Evolutionary conservation across 2,113 vertebrate species (phyloP), one percentile per base, ranked within the genome.

Genomic region (Pimephales promelas): DNA sequence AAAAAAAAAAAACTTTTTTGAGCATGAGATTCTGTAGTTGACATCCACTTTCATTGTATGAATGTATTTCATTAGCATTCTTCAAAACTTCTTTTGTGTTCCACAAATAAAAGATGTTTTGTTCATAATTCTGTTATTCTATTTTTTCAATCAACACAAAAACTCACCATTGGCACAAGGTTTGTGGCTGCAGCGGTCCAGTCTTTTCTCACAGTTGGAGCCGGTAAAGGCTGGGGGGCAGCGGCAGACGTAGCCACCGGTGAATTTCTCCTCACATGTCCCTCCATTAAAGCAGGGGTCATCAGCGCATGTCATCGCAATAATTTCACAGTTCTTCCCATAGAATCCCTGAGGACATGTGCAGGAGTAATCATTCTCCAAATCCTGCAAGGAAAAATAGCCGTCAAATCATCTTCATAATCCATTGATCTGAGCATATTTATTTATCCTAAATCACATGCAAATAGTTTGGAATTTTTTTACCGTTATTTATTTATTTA

Each of bases 141-240:
- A 18, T 4, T 20, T 24, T 52, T n/a, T 52, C 10, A 24, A 11
- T 59, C n/a, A 68, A 10, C 64, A 11, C 5, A 43, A 2, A 76
- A 28, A 74, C 90, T 87, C 70, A 94, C 94, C 95, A 0, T 95
- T 95, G 70, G 92, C 84, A 54, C 95, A 96, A 3, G 95, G 95
- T 78, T 89, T 93, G 89, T 96, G 94, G 90, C 92, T 96, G 91
- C 97, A 98, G 16, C 94, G 91, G 84, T 95, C 96, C 1, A 95
- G 90, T 86, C 92, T 96, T 91, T 96, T 98, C 94, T 98, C 97
- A 11, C 97, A 98, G 92, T 98, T 98, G 90, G 96, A 97, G 76
- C 96, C 97, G 0, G 93, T 96, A 91, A 92, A 98, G 2, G 92
- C 92, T 0, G 91, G 2, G 0, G 92, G 95, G 91, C 96, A 98